phyloP scores from a whole-genome alignment of 2,113 vertebrate genomes.

The Chlamydotis undulata region DNA sequence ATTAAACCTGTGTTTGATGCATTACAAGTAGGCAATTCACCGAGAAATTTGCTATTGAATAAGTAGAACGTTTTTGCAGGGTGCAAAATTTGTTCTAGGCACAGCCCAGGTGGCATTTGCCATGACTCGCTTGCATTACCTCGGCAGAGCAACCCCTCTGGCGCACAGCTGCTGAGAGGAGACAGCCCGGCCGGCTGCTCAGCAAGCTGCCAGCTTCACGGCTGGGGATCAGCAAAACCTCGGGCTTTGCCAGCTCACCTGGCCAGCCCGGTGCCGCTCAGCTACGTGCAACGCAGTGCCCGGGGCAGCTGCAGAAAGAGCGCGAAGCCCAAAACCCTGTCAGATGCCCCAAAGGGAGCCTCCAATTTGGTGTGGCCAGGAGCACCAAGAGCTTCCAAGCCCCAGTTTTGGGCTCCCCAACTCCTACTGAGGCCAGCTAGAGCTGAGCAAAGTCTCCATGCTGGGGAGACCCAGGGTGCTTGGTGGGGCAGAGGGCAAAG shows the following conservation, averaged over 20 bases:
- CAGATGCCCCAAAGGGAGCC: background rate
- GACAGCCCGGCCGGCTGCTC: rapidly evolving
- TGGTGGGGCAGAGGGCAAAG: background rate
- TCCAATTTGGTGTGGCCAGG: background rate
- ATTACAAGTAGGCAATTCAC: background rate
- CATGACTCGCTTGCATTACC: background rate
- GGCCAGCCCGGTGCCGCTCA: background rate
- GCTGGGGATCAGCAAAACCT: background rate
- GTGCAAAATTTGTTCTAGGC: background rate
- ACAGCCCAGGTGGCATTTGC: background rate
- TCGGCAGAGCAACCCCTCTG: background rate
- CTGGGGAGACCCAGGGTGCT: rapidly evolving
- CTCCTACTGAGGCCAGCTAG: rapidly evolving
- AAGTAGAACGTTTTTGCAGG: background rate
- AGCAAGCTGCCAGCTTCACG: background rate
- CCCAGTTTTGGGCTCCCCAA: rapidly evolving
- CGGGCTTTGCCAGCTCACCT: background rate
- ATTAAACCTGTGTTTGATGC: background rate
- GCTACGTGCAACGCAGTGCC: rapidly evolving
- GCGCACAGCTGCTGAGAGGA: background rate
- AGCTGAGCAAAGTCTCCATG: background rate
- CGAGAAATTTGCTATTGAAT: background rate
- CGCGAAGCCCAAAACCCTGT: rapidly evolving
- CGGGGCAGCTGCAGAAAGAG: background rate
- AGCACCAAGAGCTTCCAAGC: background rate